These are phyloP conservation scores for Pempheris klunzingeri DNA, from an alignment of 2,797 vertebrate genomes.

Conservation along the genomic window DNA sequence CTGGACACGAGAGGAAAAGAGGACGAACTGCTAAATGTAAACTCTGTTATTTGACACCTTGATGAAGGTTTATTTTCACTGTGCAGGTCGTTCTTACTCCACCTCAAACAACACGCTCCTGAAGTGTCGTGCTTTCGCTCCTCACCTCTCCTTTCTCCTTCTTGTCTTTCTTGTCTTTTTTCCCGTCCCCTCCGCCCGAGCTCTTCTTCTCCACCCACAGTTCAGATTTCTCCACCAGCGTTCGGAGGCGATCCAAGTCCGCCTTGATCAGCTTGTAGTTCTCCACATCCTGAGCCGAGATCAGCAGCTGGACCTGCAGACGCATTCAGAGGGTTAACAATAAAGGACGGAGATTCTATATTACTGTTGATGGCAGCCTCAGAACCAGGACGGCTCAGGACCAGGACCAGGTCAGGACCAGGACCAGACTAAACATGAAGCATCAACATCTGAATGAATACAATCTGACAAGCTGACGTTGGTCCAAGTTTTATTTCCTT, in stretches of 20 bases:
- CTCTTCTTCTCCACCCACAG: slow-evolving; percentile 98
- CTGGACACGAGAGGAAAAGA: neutral
- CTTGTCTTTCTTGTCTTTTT: slow-evolving; percentile 90
- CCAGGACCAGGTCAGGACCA: too few relatives aligned
- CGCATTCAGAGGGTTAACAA: too few relatives aligned
- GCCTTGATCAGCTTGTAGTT: slow-evolving; percentile 97
- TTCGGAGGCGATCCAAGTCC: slow-evolving; percentile 94
- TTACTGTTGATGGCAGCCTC: too few relatives aligned
- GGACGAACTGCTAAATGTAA: neutral
- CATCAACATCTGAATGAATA: too few relatives aligned
- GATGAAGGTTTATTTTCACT: neutral
- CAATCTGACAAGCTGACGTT: too few relatives aligned
- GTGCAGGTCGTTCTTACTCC: neutral
- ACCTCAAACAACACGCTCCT: too few relatives aligned
- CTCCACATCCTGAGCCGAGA: slow-evolving; percentile 96
- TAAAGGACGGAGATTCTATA: too few relatives aligned
- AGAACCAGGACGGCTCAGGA: neutral
- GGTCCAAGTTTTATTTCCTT: too few relatives aligned
- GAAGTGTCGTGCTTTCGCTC: neutral
- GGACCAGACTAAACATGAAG: too few relatives aligned
- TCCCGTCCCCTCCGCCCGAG: slow-evolving; percentile 85
- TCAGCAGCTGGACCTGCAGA: slow-evolving; percentile 94
- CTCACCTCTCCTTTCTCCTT: slow-evolving; percentile 78
- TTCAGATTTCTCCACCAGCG: slow-evolving; percentile 97
- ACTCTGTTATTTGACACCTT: neutral